Percentiles rank a stretch among this genome's conserved stretches.
These are phyloP conservation scores for Trachemys scripta DNA, from an alignment of 2,113 vertebrate species.

Conservation along the genomic window DNA sequence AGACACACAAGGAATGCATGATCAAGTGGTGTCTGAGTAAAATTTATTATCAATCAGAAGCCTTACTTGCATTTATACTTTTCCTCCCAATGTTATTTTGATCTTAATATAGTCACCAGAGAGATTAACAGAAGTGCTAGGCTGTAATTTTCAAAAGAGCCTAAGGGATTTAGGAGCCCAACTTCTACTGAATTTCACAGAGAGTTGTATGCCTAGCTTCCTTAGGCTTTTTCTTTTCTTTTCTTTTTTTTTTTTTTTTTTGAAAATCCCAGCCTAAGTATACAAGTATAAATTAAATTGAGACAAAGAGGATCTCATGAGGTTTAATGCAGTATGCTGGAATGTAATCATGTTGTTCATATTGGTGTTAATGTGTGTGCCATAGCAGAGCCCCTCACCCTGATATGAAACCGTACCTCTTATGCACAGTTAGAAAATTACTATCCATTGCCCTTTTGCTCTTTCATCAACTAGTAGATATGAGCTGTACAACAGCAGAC, in stretches of 20 bases:
- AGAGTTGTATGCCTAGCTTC: not conserved
- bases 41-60: not conserved
- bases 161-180: not conserved
- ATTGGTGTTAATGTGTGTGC: not conserved
- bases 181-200: rapidly evolving
- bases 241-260: not conserved
- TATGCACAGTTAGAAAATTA: not conserved
- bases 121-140: not conserved
- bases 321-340: not conserved
- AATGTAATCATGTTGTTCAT: not conserved
- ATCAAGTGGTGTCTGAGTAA: not conserved
- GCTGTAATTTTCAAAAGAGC: not conserved
- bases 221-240: not conserved
- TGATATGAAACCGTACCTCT: not conserved
- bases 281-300: not conserved
- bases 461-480: not conserved
- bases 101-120: not conserved
- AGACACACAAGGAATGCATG: not conserved
- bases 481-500: not conserved
- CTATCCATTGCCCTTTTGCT: not conserved
- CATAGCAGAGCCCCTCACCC: rapidly evolving
- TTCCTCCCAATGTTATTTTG: not conserved
- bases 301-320: not conserved
- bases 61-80: not conserved
- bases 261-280: not conserved